phyloP scores from a whole-genome alignment of 2,888 invertebrate species.

The Cheilosia pagana region DNA sequence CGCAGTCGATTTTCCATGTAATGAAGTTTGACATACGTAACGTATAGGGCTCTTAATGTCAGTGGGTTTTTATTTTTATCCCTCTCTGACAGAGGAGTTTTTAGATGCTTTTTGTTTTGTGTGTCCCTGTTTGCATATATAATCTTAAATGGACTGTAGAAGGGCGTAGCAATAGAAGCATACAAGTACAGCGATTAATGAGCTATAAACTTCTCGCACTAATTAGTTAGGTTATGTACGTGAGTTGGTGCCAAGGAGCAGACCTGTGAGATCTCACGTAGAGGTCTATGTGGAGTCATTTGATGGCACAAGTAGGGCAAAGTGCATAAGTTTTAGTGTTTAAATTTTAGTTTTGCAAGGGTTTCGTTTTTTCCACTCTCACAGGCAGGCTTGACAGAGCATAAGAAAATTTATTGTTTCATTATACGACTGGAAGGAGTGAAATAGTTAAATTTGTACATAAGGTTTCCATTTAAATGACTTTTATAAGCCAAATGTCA shows the following conservation, averaged over 20 bases:
- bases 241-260: not conserved
- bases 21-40: not conserved
- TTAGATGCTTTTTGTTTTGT: not conserved
- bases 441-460: no score
- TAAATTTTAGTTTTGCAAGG: not conserved
- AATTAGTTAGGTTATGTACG: not conserved
- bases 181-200: constrained; percentile 2
- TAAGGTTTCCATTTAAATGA: no score
- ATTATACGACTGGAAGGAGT: no score
- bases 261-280: not conserved
- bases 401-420: no score
- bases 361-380: no score
- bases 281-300: not conserved
- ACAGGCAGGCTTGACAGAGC: no score
- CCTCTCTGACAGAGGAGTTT: not conserved
- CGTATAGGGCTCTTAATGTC: not conserved
- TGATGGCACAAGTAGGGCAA: not conserved
- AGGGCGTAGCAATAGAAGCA: not conserved
- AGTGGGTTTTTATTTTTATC: not conserved
- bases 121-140: not conserved
- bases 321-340: not conserved
- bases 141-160: not conserved
- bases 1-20: not conserved
- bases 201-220: not conserved
- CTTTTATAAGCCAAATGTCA: no score